Evolutionary conservation across 2,888 invertebrate species (phyloP).

Genomic region (Neria commutata): DNA sequence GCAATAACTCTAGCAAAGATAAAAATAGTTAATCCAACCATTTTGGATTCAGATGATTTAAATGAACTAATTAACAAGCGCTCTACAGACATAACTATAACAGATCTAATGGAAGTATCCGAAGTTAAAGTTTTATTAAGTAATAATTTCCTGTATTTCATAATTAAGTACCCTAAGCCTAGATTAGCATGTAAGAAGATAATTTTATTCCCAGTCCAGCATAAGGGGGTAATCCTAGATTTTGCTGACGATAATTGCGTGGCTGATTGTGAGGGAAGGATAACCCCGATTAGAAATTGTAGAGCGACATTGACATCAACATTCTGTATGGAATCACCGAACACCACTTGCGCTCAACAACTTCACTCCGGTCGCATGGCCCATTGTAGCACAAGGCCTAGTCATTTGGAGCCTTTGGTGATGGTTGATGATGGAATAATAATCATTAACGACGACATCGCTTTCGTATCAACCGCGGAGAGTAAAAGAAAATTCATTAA

Average conservation of each 20-base stretch:
- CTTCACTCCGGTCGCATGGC: neutral
- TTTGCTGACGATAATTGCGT: neutral
- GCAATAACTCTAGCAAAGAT: slow-evolving; percentile 12
- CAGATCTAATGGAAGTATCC: neutral
- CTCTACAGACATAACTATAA: neutral
- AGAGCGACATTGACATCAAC: neutral
- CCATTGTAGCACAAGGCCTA: neutral
- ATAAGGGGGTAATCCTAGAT: neutral
- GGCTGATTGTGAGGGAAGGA: neutral
- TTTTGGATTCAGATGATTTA: neutral
- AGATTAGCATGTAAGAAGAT: neutral
- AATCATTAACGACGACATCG: neutral
- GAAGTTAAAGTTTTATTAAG: neutral
- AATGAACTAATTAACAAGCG: neutral
- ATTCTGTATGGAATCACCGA: neutral
- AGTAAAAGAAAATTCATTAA: no score
- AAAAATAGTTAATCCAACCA: slow-evolving; percentile 9
- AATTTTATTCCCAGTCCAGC: neutral
- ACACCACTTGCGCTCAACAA: neutral
- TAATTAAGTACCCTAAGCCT: neutral
- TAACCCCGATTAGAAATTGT: neutral
- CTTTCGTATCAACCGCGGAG: no score
- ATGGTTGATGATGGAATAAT: neutral
- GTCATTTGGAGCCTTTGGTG: neutral
- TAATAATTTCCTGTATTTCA: neutral